These are phyloP conservation scores for Mormyrus iriodes DNA, from an alignment of 2,113 vertebrate genomes.

Conservation along the genomic window DNA sequence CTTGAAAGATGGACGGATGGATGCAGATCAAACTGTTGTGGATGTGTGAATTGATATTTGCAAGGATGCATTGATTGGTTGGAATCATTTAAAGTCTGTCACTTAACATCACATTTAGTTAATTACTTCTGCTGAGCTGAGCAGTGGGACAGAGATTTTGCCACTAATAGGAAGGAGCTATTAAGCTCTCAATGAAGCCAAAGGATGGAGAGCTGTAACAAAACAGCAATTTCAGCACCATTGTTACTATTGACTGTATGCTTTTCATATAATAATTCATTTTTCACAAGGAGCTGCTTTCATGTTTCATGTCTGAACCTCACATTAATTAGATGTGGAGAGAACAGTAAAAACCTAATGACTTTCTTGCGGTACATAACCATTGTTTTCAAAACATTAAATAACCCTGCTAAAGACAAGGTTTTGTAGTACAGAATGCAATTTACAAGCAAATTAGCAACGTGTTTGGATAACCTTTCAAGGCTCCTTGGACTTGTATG, in stretches of 20 bases:
- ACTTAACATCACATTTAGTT: neutral
- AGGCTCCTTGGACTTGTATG: neutral
- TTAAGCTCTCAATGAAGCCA: neutral
- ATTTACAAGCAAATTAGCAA: neutral
- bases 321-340: neutral
- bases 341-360: neutral
- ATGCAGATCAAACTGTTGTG: neutral
- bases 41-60: neutral
- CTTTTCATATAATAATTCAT: neutral
- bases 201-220: neutral
- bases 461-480: neutral
- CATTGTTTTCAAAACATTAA: neutral
- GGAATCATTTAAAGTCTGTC: neutral
- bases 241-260: neutral
- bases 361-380: neutral
- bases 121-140: neutral
- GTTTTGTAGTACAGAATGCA: neutral
- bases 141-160: neutral
- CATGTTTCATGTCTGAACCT: neutral
- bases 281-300: neutral
- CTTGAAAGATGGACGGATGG: neutral
- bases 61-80: neutral
- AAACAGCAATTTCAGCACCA: neutral
- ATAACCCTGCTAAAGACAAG: neutral
- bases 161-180: neutral